A percentile compares a stretch with the other conserved stretches of the same genome.
Evolutionary conservation across 2,113 vertebrate genomes (phyloP).

Genomic region (Numida meleagris): DNA sequence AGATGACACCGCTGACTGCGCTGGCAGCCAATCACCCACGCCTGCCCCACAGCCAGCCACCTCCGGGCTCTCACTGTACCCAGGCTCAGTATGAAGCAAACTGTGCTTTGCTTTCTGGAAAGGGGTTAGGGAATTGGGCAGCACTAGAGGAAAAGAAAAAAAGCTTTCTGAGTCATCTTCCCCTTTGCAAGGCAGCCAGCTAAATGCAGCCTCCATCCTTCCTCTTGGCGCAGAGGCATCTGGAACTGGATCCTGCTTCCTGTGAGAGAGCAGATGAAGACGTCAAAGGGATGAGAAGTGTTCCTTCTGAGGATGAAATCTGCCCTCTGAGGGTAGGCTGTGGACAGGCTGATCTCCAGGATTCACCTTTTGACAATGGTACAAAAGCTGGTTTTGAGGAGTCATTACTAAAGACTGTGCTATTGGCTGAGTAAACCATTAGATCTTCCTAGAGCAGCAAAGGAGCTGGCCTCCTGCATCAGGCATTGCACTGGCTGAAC

Average conservation of each 20-base stretch:
- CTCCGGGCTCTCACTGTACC: neutral
- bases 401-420: neutral
- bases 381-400: neutral
- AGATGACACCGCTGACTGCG: rapidly evolving
- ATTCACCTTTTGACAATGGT: neutral
- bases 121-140: neutral
- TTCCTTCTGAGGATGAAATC: neutral
- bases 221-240: neutral
- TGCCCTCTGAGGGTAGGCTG: neutral
- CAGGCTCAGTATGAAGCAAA: rapidly evolving
- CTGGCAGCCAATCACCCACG: rapidly evolving
- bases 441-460: neutral
- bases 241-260: neutral
- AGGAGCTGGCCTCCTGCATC: neutral
- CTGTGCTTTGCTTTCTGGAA: neutral
- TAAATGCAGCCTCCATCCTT: neutral
- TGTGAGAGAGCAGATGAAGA: neutral
- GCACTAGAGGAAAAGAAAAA: neutral
- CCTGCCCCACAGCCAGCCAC: neutral
- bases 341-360: neutral
- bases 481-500: neutral
- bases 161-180: neutral
- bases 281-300: neutral
- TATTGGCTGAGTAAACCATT: neutral
- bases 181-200: neutral